Evolutionary conservation across 2,888 invertebrate genomes (phyloP).

Genomic region (Philaethria dido): DNA sequence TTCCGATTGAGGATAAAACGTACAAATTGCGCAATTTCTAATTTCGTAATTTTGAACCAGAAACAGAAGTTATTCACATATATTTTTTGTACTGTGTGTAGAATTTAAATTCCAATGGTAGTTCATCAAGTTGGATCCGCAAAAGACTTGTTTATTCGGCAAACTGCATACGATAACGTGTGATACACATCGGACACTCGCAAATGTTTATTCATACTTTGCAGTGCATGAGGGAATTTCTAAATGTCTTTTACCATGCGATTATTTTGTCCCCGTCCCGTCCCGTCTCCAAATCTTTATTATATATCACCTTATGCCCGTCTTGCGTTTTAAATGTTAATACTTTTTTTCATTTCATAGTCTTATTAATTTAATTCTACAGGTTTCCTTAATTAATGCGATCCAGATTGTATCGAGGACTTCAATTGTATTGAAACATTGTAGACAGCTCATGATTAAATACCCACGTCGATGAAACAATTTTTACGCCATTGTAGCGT

Average conservation of each 20-base stretch:
- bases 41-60: conserved; percentile 7
- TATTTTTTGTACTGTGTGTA: conserved; percentile 44
- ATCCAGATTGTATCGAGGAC: conserved; percentile 26
- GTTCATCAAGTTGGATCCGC: conserved; percentile 48
- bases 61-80: conserved; percentile 19
- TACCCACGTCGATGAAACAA: conserved; percentile 35
- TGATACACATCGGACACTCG: conserved; percentile 48
- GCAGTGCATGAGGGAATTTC: conserved; percentile 47
- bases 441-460: conserved; percentile 35
- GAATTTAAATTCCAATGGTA: conserved; percentile 54
- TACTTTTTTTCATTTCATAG: conserved; percentile 28
- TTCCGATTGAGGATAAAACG: neutral
- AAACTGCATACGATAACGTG: conserved; percentile 57
- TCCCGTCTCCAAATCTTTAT: conserved; percentile 14
- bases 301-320: conserved; percentile 4
- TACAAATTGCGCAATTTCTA: neutral
- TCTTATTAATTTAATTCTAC: conserved; percentile 29
- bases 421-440: conserved; percentile 39
- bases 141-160: conserved; percentile 50
- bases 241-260: conserved; percentile 39
- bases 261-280: conserved; percentile 35
- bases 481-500: conserved; percentile 4
- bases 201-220: conserved; percentile 51
- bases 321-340: conserved; percentile 15
- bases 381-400: conserved; percentile 34